phyloP scores from a whole-genome alignment of 2,797 vertebrate genomes.

The Eidolon dupreanum region DNA sequence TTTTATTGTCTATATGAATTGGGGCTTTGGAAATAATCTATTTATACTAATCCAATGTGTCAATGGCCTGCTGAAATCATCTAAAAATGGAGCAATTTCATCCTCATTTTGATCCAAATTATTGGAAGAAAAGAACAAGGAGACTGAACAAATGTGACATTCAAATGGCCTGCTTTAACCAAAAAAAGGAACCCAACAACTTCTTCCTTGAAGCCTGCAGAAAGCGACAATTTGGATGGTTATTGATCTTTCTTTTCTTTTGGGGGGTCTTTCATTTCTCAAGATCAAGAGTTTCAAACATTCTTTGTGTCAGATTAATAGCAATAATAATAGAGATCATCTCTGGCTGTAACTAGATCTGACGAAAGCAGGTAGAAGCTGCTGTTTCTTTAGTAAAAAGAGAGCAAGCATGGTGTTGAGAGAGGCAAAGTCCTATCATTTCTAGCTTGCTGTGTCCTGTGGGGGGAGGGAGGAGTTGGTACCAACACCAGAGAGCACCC shows the following conservation, averaged over 20 bases:
- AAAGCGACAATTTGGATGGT: conserved; percentile 59
- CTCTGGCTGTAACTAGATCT: conserved; percentile 60
- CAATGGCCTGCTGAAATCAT: conserved; percentile 40
- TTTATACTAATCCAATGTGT: conserved; percentile 54
- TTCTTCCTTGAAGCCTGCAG: conserved; percentile 34
- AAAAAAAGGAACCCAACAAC: not conserved
- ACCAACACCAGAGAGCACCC: not conserved
- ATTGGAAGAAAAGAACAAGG: conserved; percentile 48
- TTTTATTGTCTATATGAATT: not conserved
- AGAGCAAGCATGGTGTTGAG: not conserved
- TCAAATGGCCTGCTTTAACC: conserved; percentile 54
- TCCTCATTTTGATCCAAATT: conserved; percentile 56
- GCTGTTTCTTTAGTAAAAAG: not conserved
- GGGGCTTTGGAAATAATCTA: conserved; percentile 45
- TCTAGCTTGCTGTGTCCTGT: not conserved
- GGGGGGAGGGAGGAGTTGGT: not conserved
- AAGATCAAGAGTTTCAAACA: conserved; percentile 52
- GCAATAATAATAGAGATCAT: conserved; percentile 42
- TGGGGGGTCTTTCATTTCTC: conserved; percentile 46
- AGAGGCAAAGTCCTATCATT: not conserved
- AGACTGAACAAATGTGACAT: conserved; percentile 61
- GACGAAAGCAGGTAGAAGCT: conserved; percentile 33
- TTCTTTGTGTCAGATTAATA: conserved; percentile 67
- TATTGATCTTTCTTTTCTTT: conserved; percentile 58
- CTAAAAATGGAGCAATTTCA: conserved; percentile 51